Base-by-base conservation (phyloP, 2,113 vertebrate species). In the Micronycteris hirsuta region DNA sequence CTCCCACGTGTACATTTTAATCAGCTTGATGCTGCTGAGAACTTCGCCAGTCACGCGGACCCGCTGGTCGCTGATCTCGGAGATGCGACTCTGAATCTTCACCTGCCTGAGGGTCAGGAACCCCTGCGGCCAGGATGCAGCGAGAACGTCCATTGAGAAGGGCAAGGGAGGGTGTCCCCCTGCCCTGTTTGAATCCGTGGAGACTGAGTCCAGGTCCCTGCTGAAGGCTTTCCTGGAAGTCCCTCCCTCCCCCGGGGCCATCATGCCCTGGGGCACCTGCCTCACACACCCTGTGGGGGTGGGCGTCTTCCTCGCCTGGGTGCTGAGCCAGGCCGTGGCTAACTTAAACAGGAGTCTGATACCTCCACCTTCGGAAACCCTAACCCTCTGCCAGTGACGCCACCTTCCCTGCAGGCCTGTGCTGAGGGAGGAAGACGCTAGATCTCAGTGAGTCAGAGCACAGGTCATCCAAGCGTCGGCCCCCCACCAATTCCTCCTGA, bases 1-100 rank as follows among this genome's bases (percentile, higher is more conserved):
- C 89, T 99, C 99, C 99, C 99, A 99, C 8, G 98, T 97, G 10
- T 98, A 99, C 99, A 99, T 99, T 96, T 99, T 99, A 96, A 99
- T 99, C n/a, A 99, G 98, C 93, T 98, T 99, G 71, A 99, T 98
- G 96, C 97, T 98, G 86, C 93, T 98, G 80, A 99, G 98, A 49
- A 98, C 97, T 96, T 99, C 98, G 20, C 98, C 98, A 98, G 98
- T 99, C 14, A 98, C 97, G 4, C 96, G 94, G 76, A 99, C 98
- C 15, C 98, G 98, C 61, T 65, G 97, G 95, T 99, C 98, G 0
- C 98, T 98, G 47, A 98, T 71, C 74, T 83, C 36, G 7, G 91
- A 76, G 3, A 6, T 10, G 4, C 1, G 16, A 0, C 74, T 8
- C 33, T 95, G 80, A 12, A 22, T 16, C 80, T 68, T 89, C 68